Percentiles rank a stretch among this genome's conserved stretches.
These are phyloP conservation scores for Mola mola DNA, from an alignment of 2,113 vertebrate genomes.

Conservation along the genomic window DNA sequence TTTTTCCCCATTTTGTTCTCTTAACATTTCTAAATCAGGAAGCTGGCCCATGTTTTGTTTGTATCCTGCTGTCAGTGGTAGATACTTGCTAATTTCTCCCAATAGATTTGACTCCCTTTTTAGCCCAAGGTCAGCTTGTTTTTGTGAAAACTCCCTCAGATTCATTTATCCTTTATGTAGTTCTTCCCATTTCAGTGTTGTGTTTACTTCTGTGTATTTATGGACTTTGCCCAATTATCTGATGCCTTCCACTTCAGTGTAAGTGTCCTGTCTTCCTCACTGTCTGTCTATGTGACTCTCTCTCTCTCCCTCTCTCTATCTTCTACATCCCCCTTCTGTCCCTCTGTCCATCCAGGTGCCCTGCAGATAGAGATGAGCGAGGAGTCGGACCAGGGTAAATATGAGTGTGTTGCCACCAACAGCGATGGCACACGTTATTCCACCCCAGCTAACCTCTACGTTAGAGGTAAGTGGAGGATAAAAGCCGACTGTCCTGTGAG, in stretches of 20 bases:
- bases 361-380: conserved; percentile 99
- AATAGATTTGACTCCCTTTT: conserved; percentile 66
- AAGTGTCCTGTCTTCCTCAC: conserved; percentile 47
- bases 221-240: conserved; percentile 11
- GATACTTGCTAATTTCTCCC: conserved; percentile 44
- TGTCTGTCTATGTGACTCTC: conserved; percentile 51
- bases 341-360: conserved; percentile 85
- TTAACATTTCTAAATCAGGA: conserved; percentile 84
- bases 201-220: conserved; percentile 27
- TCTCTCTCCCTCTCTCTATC: conserved; percentile 32
- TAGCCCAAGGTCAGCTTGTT: conserved; percentile 41
- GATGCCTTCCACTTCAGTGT: conserved; percentile 69
- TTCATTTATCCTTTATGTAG: conserved; percentile 88
- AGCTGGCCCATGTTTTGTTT: conserved; percentile 80
- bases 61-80: conserved; percentile 78
- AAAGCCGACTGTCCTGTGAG: conserved; percentile 27
- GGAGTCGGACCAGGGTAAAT: conserved; percentile 99
- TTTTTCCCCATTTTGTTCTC: conserved; percentile 78
- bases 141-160: conserved; percentile 54
- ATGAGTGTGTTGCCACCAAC: conserved; percentile 99
- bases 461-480: conserved; percentile 91
- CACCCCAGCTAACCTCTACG: conserved; percentile 98
- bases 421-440: conserved; percentile 98
- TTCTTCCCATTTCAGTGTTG: conserved; percentile 84
- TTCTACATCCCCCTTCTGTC: conserved; percentile 32